These are phyloP conservation scores for Caenorhabditis becei DNA, from an alignment of 2,888 invertebrate genomes.

Conservation along the genomic window DNA sequence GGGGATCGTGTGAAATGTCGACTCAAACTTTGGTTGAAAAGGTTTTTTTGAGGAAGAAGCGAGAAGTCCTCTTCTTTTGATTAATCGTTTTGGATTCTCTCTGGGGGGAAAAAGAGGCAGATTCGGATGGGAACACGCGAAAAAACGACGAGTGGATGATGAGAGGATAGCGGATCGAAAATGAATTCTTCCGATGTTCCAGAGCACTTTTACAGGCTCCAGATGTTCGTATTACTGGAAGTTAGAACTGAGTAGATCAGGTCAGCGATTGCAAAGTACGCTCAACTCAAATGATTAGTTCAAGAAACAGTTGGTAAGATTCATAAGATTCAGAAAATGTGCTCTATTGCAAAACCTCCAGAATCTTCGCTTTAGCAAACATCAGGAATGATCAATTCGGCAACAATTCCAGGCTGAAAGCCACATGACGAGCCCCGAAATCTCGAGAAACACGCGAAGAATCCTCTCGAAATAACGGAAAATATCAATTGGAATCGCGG, in stretches of 20 bases:
- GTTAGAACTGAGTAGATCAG: too few relatives aligned
- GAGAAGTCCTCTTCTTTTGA: slow-evolving; percentile 40
- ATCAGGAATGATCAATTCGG: too few relatives aligned
- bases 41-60: slow-evolving; percentile 26
- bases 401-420: too few relatives aligned
- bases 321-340: too few relatives aligned
- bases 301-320: too few relatives aligned
- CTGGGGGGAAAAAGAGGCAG: slow-evolving; percentile 6
- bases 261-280: too few relatives aligned
- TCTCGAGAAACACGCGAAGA: not conserved
- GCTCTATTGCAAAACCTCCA: too few relatives aligned
- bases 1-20: slow-evolving; percentile 30
- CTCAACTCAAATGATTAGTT: too few relatives aligned
- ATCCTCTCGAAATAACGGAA: not conserved
- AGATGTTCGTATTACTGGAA: too few relatives aligned
- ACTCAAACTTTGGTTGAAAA: slow-evolving; percentile 32
- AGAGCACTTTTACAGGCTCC: not conserved
- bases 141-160: slow-evolving; percentile 18
- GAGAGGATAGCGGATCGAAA: slow-evolving; percentile 5
- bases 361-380: too few relatives aligned
- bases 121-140: slow-evolving; percentile 4
- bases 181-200: not conserved
- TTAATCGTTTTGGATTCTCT: slow-evolving; percentile 37
- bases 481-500: not conserved
- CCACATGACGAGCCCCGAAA: not conserved